Conservation (phyloP, 2,113 vertebrate genomes). For the Elgaria multicarinata region DNA sequence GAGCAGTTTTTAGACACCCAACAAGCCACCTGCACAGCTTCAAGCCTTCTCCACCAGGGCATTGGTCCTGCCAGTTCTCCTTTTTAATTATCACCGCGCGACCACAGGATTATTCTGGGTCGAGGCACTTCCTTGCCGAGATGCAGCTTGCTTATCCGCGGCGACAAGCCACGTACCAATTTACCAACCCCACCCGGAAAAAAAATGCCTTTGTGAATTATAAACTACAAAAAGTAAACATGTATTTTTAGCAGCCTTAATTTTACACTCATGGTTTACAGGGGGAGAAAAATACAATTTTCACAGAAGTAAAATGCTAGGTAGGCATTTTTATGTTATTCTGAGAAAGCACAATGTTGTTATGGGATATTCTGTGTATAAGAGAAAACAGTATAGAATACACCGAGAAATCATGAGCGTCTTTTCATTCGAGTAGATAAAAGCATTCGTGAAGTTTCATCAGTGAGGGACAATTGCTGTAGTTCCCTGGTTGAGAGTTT, state of each 20-base stretch:
- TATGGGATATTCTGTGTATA: background rate
- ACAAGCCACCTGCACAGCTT: constrained; percentile 61
- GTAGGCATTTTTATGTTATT: constrained; percentile 73
- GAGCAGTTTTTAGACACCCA: constrained; percentile 69
- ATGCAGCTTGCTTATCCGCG: constrained; percentile 65
- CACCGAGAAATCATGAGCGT: background rate
- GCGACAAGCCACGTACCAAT: constrained; percentile 76
- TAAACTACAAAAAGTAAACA: constrained; percentile 78
- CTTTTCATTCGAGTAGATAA: background rate
- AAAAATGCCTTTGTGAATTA: constrained; percentile 74
- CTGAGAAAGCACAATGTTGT: constrained; percentile 49
- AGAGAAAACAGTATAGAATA: constrained; percentile 12
- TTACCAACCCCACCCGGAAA: constrained; percentile 79
- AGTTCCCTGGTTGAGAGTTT: background rate
- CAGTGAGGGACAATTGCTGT: background rate
- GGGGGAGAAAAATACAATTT: constrained; percentile 40
- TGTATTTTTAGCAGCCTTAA: constrained; percentile 83
- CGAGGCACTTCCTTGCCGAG: constrained; percentile 63
- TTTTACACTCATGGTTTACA: constrained; percentile 71
- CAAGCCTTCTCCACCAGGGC: constrained; percentile 65
- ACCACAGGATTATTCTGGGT: constrained; percentile 81
- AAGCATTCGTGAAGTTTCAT: background rate
- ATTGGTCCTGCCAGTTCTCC: constrained; percentile 62
- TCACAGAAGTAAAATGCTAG: constrained; percentile 68
- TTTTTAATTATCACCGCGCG: constrained; percentile 76